Conservation (phyloP, 2,888 invertebrate species). For the Spicauda simplicius region DNA sequence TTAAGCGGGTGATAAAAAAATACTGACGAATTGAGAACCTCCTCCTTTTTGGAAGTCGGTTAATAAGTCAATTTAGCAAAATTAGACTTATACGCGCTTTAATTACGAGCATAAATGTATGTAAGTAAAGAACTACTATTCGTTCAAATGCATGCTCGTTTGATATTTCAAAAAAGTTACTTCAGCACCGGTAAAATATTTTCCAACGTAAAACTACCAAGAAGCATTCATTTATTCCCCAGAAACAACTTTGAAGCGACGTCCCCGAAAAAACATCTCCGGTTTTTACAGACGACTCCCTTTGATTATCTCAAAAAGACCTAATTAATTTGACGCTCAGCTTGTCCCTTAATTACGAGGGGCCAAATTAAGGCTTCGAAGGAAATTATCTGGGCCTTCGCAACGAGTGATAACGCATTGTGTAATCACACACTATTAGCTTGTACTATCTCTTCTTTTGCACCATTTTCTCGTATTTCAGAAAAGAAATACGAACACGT, state of each 20-base stretch:
- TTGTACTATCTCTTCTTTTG: neutral
- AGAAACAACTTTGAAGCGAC: neutral
- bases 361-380: constrained; percentile 18
- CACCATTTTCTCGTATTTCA: neutral
- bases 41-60: no score
- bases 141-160: no score
- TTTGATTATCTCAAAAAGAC: constrained; percentile 57
- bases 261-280: constrained; percentile 2
- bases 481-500: no score
- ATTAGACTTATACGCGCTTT: no score
- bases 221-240: neutral
- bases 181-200: no score
- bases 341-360: constrained; percentile 33
- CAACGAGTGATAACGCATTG: constrained; percentile 3
- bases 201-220: neutral
- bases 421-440: constrained; percentile 5
- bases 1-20: no score
- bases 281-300: constrained; percentile 34
- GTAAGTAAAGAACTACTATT: no score
- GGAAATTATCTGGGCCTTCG: constrained; percentile 24
- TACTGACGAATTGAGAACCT: no score
- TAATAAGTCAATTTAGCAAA: no score
- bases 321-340: constrained; percentile 58
- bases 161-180: no score
- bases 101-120: no score